A percentile compares a stretch with the other conserved stretches of the same genome.
These are phyloP conservation scores for Malurus elegans DNA, from an alignment of 2,113 vertebrate genomes.

Conservation along the genomic window DNA sequence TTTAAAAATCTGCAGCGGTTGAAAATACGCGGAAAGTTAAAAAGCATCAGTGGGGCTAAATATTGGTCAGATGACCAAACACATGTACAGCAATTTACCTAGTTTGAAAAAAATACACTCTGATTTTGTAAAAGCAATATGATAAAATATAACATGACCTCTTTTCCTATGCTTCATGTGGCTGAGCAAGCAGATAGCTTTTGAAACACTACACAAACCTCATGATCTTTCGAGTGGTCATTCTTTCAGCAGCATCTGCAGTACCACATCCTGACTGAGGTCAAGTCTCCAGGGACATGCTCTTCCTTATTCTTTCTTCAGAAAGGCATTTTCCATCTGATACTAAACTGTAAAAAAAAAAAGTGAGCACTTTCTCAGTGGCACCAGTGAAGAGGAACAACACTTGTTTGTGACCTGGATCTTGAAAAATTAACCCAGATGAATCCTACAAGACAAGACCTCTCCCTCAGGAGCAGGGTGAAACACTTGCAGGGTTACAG, in stretches of 20 bases:
- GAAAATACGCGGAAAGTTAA: not conserved
- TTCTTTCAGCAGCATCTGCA: not conserved
- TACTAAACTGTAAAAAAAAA: not conserved
- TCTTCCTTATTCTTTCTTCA: not conserved
- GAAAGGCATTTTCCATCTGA: not conserved
- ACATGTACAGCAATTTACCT: not conserved
- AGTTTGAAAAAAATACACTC: not conserved
- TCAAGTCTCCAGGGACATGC: not conserved
- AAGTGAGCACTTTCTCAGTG: not conserved
- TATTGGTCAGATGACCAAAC: not conserved
- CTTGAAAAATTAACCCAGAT: not conserved
- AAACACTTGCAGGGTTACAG: not conserved
- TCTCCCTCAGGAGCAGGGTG: not conserved
- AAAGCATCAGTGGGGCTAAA: not conserved
- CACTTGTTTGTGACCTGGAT: not conserved
- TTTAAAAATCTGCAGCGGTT: not conserved
- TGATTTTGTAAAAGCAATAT: not conserved
- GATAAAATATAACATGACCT: not conserved
- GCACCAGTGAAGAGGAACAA: not conserved
- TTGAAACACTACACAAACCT: not conserved
- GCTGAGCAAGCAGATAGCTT: not conserved
- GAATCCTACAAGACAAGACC: not conserved
- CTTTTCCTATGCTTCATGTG: not conserved
- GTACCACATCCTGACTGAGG: not conserved
- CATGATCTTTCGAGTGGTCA: constrained; percentile 15